Conservation (phyloP, 2,797 vertebrate genomes). For the Diglossa cyanea region DNA sequence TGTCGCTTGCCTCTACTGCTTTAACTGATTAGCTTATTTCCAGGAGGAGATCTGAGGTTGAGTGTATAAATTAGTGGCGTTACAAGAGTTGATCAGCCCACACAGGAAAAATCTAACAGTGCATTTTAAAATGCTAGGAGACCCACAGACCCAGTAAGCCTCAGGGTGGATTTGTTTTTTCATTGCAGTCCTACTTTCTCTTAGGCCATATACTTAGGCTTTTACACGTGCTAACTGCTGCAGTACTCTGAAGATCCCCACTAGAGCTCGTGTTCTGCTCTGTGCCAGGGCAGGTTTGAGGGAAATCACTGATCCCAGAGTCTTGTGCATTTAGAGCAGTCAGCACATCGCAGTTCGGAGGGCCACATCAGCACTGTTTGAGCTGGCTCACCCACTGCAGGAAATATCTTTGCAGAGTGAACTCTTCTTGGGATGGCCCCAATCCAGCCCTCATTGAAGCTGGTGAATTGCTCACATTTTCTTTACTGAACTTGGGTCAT, state of each 20-base stretch:
- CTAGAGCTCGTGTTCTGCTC: neutral
- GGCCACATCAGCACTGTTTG: conserved; percentile 44
- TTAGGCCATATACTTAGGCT: neutral
- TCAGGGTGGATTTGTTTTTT: neutral
- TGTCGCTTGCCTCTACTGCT: neutral
- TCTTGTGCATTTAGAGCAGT: neutral
- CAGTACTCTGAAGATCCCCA: neutral
- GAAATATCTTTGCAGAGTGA: conserved; percentile 30
- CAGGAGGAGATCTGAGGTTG: neutral
- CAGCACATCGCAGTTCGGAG: neutral
- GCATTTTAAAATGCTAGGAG: neutral
- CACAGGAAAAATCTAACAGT: neutral
- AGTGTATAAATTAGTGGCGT: neutral
- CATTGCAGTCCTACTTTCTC: neutral
- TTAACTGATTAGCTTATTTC: neutral
- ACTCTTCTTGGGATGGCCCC: conserved; percentile 4
- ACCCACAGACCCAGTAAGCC: neutral
- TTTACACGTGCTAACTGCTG: neutral
- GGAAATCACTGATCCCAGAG: neutral
- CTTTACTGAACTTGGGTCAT: neutral
- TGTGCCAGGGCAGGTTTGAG: neutral
- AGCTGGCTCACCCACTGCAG: conserved; percentile 13
- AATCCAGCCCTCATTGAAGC: neutral
- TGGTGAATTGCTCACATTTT: conserved; percentile 35
- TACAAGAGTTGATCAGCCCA: neutral